phyloP scores from a whole-genome alignment of 2,113 vertebrate genomes.

The Zapus hudsonius region DNA sequence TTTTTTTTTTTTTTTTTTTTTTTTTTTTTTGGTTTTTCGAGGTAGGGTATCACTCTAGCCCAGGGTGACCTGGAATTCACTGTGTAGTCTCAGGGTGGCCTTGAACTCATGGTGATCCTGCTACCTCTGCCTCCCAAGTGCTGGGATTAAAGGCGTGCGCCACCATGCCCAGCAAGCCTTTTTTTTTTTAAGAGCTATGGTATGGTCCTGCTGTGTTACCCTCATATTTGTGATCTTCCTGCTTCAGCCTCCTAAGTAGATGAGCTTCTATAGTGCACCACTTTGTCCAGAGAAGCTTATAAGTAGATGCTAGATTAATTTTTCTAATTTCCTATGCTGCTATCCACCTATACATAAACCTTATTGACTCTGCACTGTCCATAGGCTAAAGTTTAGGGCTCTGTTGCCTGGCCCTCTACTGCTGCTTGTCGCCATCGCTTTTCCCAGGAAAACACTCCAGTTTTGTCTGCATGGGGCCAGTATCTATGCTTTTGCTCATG shows the following conservation, averaged over 20 bases:
- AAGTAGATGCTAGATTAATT: not conserved
- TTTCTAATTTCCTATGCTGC: slow-evolving; percentile 29
- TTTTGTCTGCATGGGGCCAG: not conserved
- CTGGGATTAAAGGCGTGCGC: no score
- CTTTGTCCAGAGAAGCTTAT: not conserved
- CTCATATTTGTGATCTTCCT: not conserved
- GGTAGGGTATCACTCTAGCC: no score
- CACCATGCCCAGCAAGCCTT: no score
- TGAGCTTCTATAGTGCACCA: not conserved
- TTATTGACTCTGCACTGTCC: not conserved
- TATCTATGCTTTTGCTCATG: not conserved
- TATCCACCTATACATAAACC: not conserved
- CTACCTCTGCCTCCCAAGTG: no score
- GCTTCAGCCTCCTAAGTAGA: not conserved
- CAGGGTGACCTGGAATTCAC: no score
- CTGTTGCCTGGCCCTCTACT: not conserved
- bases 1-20: no score
- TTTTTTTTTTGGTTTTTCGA: no score
- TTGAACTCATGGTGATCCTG: no score
- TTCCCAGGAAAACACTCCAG: not conserved
- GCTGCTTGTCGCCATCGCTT: not conserved
- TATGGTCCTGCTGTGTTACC: not conserved
- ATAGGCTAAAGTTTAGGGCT: not conserved
- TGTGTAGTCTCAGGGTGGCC: no score
- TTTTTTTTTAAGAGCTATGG: not conserved